Base-by-base conservation (phyloP, 2,797 vertebrate genomes). In the Anisognathus igniventris region DNA sequence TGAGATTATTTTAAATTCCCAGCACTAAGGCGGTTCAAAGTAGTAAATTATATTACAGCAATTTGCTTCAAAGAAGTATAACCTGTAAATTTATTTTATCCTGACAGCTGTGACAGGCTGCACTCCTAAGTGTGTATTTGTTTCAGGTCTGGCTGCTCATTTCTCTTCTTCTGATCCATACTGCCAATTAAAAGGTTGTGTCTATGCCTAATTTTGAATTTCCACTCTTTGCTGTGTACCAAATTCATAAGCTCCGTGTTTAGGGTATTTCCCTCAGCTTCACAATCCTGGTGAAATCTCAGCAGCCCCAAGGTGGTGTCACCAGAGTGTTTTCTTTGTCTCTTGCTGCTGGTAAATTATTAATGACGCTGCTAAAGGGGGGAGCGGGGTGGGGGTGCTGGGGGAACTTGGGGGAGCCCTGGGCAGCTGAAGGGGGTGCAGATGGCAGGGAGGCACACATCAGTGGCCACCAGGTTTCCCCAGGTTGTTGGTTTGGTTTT, bases 271-370 rank as follows among this genome's bases (percentile, higher is more conserved):
- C 8, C 24, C 14, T 74, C 8, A 1, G 33, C 75, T 50, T 85
- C 3, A 2, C 47, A 45, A 30, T 25, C 81, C 50, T 33, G 58
- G 47, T 25, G 71, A 56, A 48, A 82, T 40, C 64, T 75, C 28
- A 28, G 14, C 87, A 74, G 86, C 79, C 60, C 42, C 45, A 42
- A 4, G 0, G 12, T 31, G 10, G 74, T 40, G 17, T 39, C 67
- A 23, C 30, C 42, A 25, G 77, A 21, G 81, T 77, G 76, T 81
- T 92, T 86, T 79, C 97, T 98, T 97, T 98, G 98, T 95, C 94
- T 96, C 86, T 66, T 60, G 82, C 92, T 91, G 91, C 90, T 83
- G 88, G 81, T 97, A 89, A 97, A 97, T 98, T 97, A 98, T 97
- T 96, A 96, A 98, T 96, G 97, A 86, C 4, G 50, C 20, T 0